phyloP scores from a whole-genome alignment of 2,888 invertebrate genomes.

The Chymomyza amoena region DNA sequence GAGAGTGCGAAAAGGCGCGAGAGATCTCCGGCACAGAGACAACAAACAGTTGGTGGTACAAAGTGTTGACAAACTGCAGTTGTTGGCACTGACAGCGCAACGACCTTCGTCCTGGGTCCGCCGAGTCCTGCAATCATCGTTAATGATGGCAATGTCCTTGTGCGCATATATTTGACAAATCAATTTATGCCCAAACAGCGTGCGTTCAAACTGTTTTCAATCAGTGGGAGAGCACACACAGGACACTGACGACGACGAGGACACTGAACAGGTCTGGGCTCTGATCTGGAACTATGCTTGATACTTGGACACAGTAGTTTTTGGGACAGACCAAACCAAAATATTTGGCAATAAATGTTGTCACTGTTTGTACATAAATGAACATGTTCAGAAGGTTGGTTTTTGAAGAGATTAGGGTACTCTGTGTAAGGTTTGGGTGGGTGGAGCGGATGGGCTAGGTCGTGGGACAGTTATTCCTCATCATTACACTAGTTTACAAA shows the following conservation, averaged over 20 bases:
- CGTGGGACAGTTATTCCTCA: no score
- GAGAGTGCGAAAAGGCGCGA: not conserved
- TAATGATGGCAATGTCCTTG: conserved; percentile 73
- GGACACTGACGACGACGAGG: not conserved
- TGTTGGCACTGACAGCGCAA: conserved; percentile 63
- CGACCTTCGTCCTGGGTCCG: conserved; percentile 58
- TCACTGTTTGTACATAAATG: conserved; percentile 40
- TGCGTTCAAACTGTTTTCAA: conserved; percentile 37
- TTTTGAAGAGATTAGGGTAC: no score
- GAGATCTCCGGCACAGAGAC: conserved; percentile 6
- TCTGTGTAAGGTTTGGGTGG: no score
- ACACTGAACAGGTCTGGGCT: not conserved
- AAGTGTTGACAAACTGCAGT: conserved; percentile 66
- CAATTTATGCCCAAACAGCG: conserved; percentile 68
- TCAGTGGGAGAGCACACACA: conserved; percentile 6
- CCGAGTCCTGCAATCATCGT: conserved; percentile 64
- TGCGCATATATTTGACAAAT: conserved; percentile 63
- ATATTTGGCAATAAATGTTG: conserved; percentile 70
- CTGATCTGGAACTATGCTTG: not conserved
- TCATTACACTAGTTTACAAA: no score
- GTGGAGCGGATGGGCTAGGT: no score
- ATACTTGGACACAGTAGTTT: not conserved
- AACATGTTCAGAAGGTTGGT: not conserved
- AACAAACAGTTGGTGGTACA: conserved; percentile 69
- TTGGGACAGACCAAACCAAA: conserved; percentile 60